Evolutionary conservation across 37 sponge, comb jelly and placozoan genomes (phyloP).

Genomic region (Eunapius fragilis): DNA sequence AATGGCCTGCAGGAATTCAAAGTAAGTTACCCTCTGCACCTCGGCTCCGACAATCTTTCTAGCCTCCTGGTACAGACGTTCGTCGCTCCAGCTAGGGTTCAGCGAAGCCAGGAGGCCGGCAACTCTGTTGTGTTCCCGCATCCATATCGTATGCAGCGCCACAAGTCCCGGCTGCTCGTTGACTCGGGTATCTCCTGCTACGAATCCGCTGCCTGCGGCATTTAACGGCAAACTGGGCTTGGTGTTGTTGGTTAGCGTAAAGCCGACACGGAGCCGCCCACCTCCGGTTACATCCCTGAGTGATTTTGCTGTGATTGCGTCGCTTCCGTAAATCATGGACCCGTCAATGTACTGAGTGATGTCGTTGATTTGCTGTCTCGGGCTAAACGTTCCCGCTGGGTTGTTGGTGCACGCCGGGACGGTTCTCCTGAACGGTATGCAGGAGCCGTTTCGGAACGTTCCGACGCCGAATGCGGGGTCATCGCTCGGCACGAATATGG

Average conservation of each 20-base stretch:
- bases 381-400: background rate
- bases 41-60: conserved; percentile 87
- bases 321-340: conserved; percentile 74
- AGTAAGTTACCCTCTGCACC: conserved; percentile 82
- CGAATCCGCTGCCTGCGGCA: conserved; percentile 32
- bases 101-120: conserved; percentile 61
- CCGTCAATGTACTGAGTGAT: conserved; percentile 77
- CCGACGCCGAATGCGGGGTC: conserved; percentile 47
- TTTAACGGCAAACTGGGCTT: background rate
- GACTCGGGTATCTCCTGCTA: conserved; percentile 86
- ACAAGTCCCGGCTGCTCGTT: conserved; percentile 90
- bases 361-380: conserved; percentile 66
- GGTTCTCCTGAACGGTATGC: conserved; percentile 63
- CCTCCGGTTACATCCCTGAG: conserved; percentile 9
- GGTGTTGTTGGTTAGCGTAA: background rate
- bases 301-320: background rate
- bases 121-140: conserved; percentile 95
- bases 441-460: conserved; percentile 24
- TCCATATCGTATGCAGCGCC: conserved; percentile 94
- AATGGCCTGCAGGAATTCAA: conserved; percentile 86
- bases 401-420: conserved; percentile 43
- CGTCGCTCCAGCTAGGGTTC: conserved; percentile 88
- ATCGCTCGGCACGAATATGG: conserved; percentile 48
- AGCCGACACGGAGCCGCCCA: conserved; percentile 8
- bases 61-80: conserved; percentile 84